Evolutionary conservation across 2,888 invertebrate genomes (phyloP), one percentile per base, ranked within the genome.

Genomic region (Cheilosia impressa): DNA sequence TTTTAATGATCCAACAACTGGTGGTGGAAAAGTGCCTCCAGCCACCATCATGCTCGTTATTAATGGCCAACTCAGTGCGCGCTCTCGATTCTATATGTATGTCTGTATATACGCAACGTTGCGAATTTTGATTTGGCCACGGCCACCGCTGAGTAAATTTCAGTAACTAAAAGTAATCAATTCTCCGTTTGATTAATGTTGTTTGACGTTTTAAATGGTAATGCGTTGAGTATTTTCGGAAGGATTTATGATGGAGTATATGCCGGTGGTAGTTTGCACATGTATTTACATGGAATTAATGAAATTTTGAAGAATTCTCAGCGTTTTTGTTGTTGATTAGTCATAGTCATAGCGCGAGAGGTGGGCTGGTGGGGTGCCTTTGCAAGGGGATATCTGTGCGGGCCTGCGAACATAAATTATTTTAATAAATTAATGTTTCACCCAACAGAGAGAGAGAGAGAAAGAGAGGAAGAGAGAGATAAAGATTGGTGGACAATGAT

Each of bases 101-200:
- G 2, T 9, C 2, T 31, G 31, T 31, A 2, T 9, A 9, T 31
- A 10, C 31, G 58, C 27, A 62, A 17, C 57, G 53, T 27, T 45
- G 45, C 57, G 65, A 58, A 52, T 65, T 79, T 43, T 79, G 72
- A 79, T 79, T 79, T 65, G 50, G 52, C 65, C 41, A 52, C 45
- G 45, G 15, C 27, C 41, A 52, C 27, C 69, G 19, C 38, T 58
- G 55, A 77, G 63, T 58, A 52, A 60, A 77, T 45, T 63, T 43
- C 62, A 65, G 52, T 38, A 58, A 58, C 65, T 53, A 55, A 75
- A 63, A 76, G 60, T 60, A 85, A 85, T 80, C 80, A 85, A 85
- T 85, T 76, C 76, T 60, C 76, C 55, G 66, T 83, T 71, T 80
- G 84, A 85, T 85, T 80, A 85, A 85, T 85, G 84, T 72, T 85